Evolutionary conservation across 2,113 vertebrate species (phyloP).

Genomic region (Oophaga pumilio): DNA sequence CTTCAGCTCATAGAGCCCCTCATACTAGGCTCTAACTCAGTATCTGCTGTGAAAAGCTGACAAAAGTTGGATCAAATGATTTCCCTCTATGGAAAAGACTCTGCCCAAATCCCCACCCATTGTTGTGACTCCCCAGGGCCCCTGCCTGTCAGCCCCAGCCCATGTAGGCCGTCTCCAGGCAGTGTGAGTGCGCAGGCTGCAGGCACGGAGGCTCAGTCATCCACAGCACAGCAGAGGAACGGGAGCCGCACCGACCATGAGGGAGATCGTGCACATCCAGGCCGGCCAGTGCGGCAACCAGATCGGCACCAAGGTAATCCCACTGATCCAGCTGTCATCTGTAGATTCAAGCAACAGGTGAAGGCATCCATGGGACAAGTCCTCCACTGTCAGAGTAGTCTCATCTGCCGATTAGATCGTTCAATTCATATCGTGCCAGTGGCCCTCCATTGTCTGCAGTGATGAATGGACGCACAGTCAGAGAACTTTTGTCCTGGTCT

Average conservation of each 20-base stretch:
- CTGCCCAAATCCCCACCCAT: slow-evolving; percentile 44
- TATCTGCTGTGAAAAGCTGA: neutral
- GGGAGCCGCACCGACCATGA: slow-evolving; percentile 70
- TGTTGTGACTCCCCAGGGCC: neutral
- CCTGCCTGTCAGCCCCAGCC: slow-evolving; percentile 25
- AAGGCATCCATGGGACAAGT: neutral
- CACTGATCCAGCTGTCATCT: neutral
- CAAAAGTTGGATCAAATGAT: neutral
- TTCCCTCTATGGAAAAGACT: slow-evolving; percentile 8
- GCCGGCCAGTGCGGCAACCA: slow-evolving; percentile 94
- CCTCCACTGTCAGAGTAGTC: neutral
- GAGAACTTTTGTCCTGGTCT: neutral
- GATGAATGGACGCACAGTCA: neutral
- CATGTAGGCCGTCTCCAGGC: slow-evolving; percentile 43
- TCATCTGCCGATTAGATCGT: neutral
- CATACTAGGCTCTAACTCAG: neutral
- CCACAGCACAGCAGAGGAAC: slow-evolving; percentile 22
- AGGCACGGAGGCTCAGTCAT: slow-evolving; percentile 37
- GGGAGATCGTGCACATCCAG: slow-evolving; percentile 93
- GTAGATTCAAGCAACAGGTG: no score
- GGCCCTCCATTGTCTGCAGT: neutral
- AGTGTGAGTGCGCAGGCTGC: neutral
- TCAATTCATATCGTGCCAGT: neutral
- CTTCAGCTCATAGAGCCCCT: no score
- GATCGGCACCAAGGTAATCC: slow-evolving; percentile 87